Evolutionary conservation across 2,797 vertebrate genomes (phyloP).

Genomic region (Anabacerthia variegaticeps): DNA sequence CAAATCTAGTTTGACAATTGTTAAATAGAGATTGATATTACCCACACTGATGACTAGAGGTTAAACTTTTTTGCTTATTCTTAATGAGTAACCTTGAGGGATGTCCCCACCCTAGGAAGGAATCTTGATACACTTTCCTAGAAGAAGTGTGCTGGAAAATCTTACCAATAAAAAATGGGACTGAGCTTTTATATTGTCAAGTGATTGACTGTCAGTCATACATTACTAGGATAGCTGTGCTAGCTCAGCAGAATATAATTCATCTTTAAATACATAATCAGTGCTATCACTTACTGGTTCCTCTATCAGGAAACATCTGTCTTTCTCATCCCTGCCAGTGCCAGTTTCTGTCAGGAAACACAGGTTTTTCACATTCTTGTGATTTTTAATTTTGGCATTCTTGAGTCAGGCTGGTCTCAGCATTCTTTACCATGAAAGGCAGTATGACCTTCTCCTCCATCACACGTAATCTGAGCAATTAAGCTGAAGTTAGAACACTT

Average conservation of each 20-base stretch:
- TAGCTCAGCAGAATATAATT: neutral
- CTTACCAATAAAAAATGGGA: neutral
- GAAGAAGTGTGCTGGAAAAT: neutral
- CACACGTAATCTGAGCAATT: neutral
- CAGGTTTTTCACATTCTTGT: neutral
- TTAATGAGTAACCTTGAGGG: neutral
- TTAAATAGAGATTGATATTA: neutral
- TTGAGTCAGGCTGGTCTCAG: no score
- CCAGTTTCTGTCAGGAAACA: neutral
- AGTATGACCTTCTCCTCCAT: neutral
- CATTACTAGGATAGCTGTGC: neutral
- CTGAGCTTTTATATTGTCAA: neutral
- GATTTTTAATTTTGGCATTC: neutral
- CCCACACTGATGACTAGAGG: neutral
- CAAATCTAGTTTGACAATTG: neutral
- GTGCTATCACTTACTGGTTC: neutral
- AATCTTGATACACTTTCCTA: neutral
- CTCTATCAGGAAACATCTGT: neutral
- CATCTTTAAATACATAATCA: neutral
- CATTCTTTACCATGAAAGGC: neutral
- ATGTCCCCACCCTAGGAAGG: neutral
- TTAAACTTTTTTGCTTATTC: neutral
- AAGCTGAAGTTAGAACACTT: neutral
- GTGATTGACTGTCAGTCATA: neutral
- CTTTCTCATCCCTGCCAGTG: neutral